Evolutionary conservation across 2,113 vertebrate genomes (phyloP), one percentile per base, ranked within the genome.

Genomic region (Nestor notabilis): DNA sequence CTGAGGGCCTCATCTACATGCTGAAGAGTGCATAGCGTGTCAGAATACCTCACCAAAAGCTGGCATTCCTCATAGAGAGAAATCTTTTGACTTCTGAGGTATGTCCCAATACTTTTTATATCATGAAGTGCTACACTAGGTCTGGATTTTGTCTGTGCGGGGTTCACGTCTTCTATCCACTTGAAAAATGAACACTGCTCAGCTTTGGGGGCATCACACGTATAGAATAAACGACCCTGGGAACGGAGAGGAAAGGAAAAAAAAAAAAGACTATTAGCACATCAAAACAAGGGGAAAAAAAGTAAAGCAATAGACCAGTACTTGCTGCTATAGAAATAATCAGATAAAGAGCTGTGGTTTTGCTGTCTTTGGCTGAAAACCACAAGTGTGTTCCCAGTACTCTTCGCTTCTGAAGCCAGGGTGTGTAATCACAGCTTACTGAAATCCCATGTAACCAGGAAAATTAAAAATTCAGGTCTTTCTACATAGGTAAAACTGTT

Each of bases 151-250:
- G 66, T 70, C 55, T 83, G 90, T 18, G 90, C 31, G 9, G 96
- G 74, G 41, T 95, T 97, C 50, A 95, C 78, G 8, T 98, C 97
- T 56, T 98, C 98, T 53, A 98, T 8, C 98, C 98, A 98, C 83
- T 98, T 98, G 89, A 99, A 99, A 96, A 98, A 99, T 1, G 97
- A 97, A 80, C 98, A 99, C 37, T 29, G 97, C 49, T 98, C 96
- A 66, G 81, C 83, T 96, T 97, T 98, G 28, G 98, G 89, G 65
- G 97, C 97, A 95, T 98, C 98, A 85, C 98, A 98, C 86, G 97
- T 35, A 49, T 98, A 98, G 91, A 98, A 98, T 24, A 98, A 97
- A 68, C 97, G 98, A 24, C 98, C 98, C 98, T 98, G 53, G n/a
- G 23, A 70, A 29, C 33, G 58, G 27, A 33, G 13, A 8, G 5